Conservation (phyloP, 2,888 invertebrate species). For the Patella depressa region DNA sequence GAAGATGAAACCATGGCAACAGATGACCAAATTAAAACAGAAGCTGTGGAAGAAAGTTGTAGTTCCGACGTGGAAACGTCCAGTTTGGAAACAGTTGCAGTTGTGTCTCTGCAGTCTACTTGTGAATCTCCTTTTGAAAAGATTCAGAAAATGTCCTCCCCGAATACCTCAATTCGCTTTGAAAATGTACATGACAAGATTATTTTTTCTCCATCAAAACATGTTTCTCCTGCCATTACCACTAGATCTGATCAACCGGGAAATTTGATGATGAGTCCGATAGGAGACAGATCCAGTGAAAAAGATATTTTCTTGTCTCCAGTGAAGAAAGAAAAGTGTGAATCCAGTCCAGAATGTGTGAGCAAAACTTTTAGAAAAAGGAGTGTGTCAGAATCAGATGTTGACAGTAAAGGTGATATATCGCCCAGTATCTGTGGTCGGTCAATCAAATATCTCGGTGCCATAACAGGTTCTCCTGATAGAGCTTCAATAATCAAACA, state of each 20-base stretch:
- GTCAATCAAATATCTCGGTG: constrained; percentile 1
- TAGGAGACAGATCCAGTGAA: too few relatives aligned
- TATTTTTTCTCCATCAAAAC: neutral
- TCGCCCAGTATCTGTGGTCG: neutral
- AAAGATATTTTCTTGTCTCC: too few relatives aligned
- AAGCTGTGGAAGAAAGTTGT: too few relatives aligned
- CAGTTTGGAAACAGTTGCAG: too few relatives aligned
- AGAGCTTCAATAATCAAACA: constrained; percentile 20
- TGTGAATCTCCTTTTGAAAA: too few relatives aligned
- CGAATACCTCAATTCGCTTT: neutral
- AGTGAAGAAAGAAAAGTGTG: neutral
- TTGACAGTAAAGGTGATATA: neutral
- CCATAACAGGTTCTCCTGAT: constrained; percentile 4
- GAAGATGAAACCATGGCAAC: too few relatives aligned
- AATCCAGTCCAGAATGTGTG: neutral
- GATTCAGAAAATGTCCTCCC: neutral
- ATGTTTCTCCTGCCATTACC: neutral
- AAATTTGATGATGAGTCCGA: too few relatives aligned
- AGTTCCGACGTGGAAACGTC: too few relatives aligned
- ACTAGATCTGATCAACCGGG: too few relatives aligned
- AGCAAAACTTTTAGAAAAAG: neutral
- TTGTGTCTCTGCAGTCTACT: too few relatives aligned
- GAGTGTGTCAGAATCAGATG: neutral
- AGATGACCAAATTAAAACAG: too few relatives aligned
- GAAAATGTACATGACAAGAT: neutral